Percentiles rank a stretch among this genome's conserved stretches.
Conservation (phyloP, 2,113 vertebrate species). For the Heterotilapia buettikoferi region DNA sequence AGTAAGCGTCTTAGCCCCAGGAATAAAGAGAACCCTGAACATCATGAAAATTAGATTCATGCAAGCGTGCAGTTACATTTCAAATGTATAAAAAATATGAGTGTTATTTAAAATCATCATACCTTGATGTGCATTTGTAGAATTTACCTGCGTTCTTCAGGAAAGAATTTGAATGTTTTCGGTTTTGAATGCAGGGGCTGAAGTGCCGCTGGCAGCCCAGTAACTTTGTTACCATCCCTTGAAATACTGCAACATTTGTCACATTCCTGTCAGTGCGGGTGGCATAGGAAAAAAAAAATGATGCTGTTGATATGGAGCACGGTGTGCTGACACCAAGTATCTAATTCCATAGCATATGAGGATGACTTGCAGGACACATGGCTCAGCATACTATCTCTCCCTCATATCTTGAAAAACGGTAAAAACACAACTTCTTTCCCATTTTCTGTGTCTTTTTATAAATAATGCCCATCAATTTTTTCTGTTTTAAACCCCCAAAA, state of each 20-base stretch:
- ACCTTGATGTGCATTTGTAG: neutral
- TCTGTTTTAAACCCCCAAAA: neutral
- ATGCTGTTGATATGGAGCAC: neutral
- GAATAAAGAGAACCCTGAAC: neutral
- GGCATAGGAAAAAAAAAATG: neutral
- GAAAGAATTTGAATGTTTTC: neutral
- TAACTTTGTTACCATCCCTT: neutral
- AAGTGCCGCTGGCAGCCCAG: neutral
- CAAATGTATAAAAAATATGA: neutral
- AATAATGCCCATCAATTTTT: neutral
- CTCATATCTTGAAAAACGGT: neutral
- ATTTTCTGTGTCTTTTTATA: neutral
- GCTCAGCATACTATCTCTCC: neutral
- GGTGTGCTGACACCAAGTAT: neutral
- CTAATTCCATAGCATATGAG: neutral
- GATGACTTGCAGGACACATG: neutral
- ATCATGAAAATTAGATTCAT: neutral
- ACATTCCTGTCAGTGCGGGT: neutral
- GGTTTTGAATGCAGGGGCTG: neutral
- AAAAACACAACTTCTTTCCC: neutral
- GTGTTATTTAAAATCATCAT: neutral
- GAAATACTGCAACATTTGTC: neutral
- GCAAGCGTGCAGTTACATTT: neutral
- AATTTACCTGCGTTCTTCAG: neutral
- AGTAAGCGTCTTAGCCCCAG: neutral